Conservation (phyloP, 2,113 vertebrate genomes). For the Aegotheles bennettii region DNA sequence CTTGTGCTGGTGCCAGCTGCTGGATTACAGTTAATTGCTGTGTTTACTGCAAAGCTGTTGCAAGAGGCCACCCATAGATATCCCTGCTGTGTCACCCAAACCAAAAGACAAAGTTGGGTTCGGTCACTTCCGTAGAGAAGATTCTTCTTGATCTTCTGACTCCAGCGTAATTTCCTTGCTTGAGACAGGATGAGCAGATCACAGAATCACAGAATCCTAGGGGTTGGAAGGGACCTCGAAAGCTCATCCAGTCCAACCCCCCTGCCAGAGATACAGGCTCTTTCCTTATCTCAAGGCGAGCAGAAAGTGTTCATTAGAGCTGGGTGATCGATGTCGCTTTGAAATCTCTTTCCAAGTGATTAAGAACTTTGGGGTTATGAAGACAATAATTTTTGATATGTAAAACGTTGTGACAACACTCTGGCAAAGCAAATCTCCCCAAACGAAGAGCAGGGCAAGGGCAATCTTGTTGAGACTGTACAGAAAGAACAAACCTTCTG, state of each 20-base stretch:
- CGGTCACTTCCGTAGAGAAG: neutral
- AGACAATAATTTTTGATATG: neutral
- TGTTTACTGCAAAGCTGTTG: neutral
- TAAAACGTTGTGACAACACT: neutral
- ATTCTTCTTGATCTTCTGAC: neutral
- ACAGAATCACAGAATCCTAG: too few relatives aligned
- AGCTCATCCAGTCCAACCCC: too few relatives aligned
- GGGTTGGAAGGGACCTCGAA: too few relatives aligned
- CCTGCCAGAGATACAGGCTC: too few relatives aligned
- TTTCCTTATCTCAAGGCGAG: neutral
- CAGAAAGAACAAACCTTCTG: slow-evolving; percentile 23
- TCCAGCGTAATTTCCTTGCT: neutral
- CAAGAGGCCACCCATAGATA: neutral
- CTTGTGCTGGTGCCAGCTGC: neutral
- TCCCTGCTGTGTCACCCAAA: neutral
- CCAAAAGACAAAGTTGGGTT: neutral
- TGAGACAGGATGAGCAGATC: neutral
- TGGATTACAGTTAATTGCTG: neutral
- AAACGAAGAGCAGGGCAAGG: neutral
- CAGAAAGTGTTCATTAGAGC: neutral
- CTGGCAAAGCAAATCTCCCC: neutral
- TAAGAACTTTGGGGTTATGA: neutral
- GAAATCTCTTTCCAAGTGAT: neutral
- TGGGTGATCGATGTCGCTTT: neutral
- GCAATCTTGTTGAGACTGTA: neutral